Conservation (phyloP, 2,888 invertebrate genomes). For the Clistopyga incitator region DNA sequence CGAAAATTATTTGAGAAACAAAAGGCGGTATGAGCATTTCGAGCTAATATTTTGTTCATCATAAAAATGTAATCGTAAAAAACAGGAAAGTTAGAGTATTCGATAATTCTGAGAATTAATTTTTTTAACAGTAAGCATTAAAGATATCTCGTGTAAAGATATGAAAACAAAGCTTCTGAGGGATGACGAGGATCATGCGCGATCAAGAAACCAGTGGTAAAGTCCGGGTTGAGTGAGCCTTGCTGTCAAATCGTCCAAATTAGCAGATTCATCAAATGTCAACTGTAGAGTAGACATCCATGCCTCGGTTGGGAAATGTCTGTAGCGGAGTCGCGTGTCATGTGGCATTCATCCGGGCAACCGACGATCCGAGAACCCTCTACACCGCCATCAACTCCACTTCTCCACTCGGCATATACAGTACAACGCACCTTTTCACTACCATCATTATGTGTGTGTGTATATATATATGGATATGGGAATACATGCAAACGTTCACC, state of each 20-base stretch:
- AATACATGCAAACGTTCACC: constrained; percentile 29
- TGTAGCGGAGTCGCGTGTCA: constrained; percentile 43
- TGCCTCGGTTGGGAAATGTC: constrained; percentile 26
- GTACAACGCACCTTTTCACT: background rate
- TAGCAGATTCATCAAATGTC: background rate
- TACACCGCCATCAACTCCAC: constrained; percentile 8
- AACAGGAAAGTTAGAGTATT: too few species aligned
- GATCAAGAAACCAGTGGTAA: background rate
- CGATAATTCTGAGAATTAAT: background rate
- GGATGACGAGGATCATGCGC: background rate
- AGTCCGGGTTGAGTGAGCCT: constrained; percentile 3
- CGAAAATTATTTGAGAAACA: background rate
- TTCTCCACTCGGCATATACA: constrained; percentile 17
- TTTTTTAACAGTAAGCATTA: background rate
- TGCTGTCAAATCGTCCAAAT: background rate
- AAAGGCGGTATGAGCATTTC: background rate
- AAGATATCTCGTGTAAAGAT: background rate
- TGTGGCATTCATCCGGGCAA: constrained; percentile 44
- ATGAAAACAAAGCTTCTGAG: background rate
- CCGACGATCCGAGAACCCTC: constrained; percentile 42
- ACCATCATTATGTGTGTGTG: constrained; percentile 7
- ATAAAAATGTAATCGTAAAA: background rate
- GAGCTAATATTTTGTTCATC: background rate
- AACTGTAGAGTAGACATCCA: background rate
- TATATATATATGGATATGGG: constrained; percentile 14